These are phyloP conservation scores for Mystacides longicornis DNA, from an alignment of 2,888 invertebrate species.

Conservation along the genomic window DNA sequence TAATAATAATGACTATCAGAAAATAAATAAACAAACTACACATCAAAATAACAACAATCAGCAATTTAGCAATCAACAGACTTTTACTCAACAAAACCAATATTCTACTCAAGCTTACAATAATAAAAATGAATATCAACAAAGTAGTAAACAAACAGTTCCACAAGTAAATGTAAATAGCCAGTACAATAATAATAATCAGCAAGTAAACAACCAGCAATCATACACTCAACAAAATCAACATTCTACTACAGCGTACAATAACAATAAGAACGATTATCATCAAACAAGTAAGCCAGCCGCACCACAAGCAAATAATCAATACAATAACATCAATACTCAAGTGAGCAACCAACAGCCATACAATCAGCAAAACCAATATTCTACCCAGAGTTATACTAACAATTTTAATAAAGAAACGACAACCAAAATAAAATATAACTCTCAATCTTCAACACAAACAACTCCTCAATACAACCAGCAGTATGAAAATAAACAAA, in stretches of 20 bases:
- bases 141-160: no score
- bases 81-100: neutral
- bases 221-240: neutral
- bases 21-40: conserved; percentile 25
- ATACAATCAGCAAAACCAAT: no score
- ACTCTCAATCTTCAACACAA: conserved; percentile 13
- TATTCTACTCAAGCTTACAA: neutral
- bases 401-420: no score
- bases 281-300: neutral
- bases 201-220: neutral
- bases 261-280: neutral
- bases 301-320: conserved; percentile 10
- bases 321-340: conserved; percentile 5
- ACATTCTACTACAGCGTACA: neutral
- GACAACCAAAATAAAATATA: conserved; percentile 16
- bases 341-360: conserved; percentile 11
- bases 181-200: neutral
- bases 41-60: conserved; percentile 26
- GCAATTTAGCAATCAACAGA: conserved; percentile 16
- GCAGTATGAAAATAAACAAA: conserved; percentile 21
- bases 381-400: no score
- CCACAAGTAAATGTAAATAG: no score
- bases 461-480: conserved; percentile 24
- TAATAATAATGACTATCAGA: conserved; percentile 7
- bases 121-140: neutral